Percentiles rank a stretch among this genome's conserved stretches.
Evolutionary conservation across 2,113 vertebrate genomes (phyloP).

Genomic region (Aplodontia rufa): DNA sequence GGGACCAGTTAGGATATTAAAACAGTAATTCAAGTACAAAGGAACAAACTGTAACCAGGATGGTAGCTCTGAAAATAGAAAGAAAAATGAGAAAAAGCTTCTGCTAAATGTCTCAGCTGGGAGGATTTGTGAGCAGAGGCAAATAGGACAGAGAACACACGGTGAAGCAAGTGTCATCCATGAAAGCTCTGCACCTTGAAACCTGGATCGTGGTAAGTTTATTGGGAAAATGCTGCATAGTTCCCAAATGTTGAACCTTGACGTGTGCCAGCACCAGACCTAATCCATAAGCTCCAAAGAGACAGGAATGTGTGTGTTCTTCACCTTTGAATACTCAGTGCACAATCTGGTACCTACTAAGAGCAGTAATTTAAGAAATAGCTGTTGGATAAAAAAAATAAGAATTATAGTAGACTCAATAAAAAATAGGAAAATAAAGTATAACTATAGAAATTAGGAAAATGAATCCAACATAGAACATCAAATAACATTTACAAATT

Average conservation of each 20-base stretch:
- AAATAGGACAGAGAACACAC: background rate
- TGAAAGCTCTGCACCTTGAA: background rate
- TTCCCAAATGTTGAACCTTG: background rate
- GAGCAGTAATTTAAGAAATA: background rate
- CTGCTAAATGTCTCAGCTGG: background rate
- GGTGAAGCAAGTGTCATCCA: background rate
- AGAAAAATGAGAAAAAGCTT: background rate
- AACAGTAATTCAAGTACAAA: background rate
- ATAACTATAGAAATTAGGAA: background rate
- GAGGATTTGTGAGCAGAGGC: background rate
- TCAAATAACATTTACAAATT: slow-evolving; percentile 14
- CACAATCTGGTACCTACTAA: background rate
- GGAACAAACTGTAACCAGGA: background rate
- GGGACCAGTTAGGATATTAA: background rate
- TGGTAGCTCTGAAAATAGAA: background rate
- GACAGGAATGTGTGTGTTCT: background rate
- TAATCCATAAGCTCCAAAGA: background rate
- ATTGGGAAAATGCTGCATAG: background rate
- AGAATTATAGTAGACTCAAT: background rate
- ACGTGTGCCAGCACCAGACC: background rate
- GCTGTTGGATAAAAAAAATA: background rate
- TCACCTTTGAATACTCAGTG: background rate
- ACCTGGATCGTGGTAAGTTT: background rate
- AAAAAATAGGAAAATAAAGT: background rate
- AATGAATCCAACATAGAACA: background rate